phyloP scores from a whole-genome alignment of 1,140 invertebrate genomes.

The Caerostris darwini region DNA sequence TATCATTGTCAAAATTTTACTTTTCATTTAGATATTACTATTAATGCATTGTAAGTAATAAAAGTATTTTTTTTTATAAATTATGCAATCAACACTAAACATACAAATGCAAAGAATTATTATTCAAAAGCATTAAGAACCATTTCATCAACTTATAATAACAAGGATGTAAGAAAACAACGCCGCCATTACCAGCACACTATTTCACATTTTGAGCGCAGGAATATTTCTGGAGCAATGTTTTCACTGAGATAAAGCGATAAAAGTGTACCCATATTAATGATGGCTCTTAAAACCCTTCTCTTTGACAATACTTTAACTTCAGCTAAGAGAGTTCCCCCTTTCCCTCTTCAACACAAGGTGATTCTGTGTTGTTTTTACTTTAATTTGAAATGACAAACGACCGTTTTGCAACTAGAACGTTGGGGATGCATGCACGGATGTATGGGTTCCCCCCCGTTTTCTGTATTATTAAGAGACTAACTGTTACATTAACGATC shows the following conservation, averaged over 20 bases:
- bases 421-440: background rate
- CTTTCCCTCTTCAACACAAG: too few species aligned
- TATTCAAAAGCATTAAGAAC: background rate
- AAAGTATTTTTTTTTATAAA: too few species aligned
- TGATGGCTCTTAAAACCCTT: slow-evolving; percentile 30
- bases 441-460: background rate
- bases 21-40: too few species aligned
- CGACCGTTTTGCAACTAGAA: slow-evolving; percentile 44
- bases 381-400: slow-evolving; percentile 31
- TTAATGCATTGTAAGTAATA: too few species aligned
- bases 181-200: background rate
- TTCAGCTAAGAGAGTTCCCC: background rate
- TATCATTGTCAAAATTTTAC: too few species aligned
- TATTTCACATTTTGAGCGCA: slow-evolving; percentile 6
- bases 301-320: background rate
- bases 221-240: background rate
- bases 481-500: too few species aligned
- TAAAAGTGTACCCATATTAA: slow-evolving; percentile 35
- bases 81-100: too few species aligned
- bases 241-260: background rate
- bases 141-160: background rate
- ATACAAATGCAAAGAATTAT: background rate
- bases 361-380: background rate
- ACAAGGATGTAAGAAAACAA: background rate
- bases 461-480: too few species aligned